These are phyloP conservation scores for Pangasianodon hypophthalmus DNA, from an alignment of 2,113 vertebrate species.

Conservation along the genomic window DNA sequence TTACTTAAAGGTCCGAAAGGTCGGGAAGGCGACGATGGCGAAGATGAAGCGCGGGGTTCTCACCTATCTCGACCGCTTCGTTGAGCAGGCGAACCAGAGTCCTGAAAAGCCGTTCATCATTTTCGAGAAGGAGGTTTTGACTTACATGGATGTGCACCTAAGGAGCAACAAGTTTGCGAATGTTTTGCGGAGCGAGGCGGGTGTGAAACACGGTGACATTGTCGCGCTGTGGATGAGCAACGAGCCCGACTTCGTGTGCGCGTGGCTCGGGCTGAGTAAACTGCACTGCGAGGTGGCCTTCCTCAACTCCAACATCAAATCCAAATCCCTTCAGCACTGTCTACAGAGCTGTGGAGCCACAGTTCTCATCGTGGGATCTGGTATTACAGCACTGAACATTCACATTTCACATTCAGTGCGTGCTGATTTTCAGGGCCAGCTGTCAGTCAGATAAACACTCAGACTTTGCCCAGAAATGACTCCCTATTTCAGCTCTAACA, in stretches of 20 bases:
- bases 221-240: slow-evolving; percentile 89
- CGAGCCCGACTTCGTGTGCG: slow-evolving; percentile 85
- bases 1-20: slow-evolving; percentile 70
- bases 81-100: slow-evolving; percentile 69
- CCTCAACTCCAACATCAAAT: slow-evolving; percentile 82
- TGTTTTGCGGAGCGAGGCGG: slow-evolving; percentile 67
- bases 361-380: slow-evolving; percentile 82
- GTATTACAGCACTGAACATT: slow-evolving; percentile 64
- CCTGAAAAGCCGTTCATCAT: slow-evolving; percentile 83
- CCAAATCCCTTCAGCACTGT: slow-evolving; percentile 80
- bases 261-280: slow-evolving; percentile 86
- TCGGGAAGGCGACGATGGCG: slow-evolving; percentile 60
- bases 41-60: slow-evolving; percentile 67
- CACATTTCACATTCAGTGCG: too few relatives aligned
- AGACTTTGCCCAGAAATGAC: background rate
- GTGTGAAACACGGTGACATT: slow-evolving; percentile 72
- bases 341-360: slow-evolving; percentile 79
- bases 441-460: background rate
- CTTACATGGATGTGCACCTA: slow-evolving; percentile 78
- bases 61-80: slow-evolving; percentile 82
- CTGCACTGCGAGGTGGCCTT: slow-evolving; percentile 87
- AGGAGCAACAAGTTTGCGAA: slow-evolving; percentile 79
- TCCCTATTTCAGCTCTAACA: background rate
- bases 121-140: slow-evolving; percentile 74
- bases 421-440: background rate